Percentiles rank a stretch among this genome's conserved stretches.
phyloP scores from a whole-genome alignment of 2,797 vertebrate genomes.

The Dendrocincla fuliginosa region DNA sequence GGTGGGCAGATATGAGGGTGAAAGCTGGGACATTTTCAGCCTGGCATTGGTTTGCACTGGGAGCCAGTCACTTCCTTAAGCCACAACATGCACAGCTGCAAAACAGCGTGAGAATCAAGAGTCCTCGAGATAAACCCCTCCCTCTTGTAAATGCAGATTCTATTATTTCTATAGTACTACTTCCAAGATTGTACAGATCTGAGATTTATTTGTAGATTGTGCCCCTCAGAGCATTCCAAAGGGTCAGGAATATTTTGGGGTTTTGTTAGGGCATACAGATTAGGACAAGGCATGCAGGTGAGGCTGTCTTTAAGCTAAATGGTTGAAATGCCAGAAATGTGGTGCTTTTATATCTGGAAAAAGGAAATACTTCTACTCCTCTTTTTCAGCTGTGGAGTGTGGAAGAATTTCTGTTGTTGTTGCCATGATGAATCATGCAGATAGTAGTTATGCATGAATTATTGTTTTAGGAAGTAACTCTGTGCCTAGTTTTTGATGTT shows the following conservation, averaged over 20 bases:
- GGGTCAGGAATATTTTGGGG: not conserved
- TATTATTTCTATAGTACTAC: not conserved
- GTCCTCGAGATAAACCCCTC: not conserved
- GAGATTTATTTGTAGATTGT: not conserved
- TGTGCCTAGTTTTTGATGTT: not conserved
- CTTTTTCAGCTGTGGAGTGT: not conserved
- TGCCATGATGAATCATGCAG: not conserved
- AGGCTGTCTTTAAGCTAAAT: not conserved
- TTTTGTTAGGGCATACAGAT: not conserved
- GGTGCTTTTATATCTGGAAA: not conserved
- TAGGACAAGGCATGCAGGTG: not conserved
- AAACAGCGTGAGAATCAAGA: not conserved
- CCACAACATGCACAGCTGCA: not conserved
- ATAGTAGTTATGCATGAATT: not conserved
- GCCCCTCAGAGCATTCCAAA: not conserved
- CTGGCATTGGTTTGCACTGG: not conserved
- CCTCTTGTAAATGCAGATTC: not conserved
- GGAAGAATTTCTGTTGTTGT: not conserved
- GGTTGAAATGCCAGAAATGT: not conserved
- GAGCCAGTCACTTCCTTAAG: not conserved
- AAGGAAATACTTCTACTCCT: not conserved
- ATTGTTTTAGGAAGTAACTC: not conserved
- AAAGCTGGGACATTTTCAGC: not conserved
- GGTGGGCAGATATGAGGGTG: not conserved
- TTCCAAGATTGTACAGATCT: not conserved